These are phyloP conservation scores for Notocelia uddmanniana DNA, from an alignment of 2,888 invertebrate genomes.

Conservation along the genomic window DNA sequence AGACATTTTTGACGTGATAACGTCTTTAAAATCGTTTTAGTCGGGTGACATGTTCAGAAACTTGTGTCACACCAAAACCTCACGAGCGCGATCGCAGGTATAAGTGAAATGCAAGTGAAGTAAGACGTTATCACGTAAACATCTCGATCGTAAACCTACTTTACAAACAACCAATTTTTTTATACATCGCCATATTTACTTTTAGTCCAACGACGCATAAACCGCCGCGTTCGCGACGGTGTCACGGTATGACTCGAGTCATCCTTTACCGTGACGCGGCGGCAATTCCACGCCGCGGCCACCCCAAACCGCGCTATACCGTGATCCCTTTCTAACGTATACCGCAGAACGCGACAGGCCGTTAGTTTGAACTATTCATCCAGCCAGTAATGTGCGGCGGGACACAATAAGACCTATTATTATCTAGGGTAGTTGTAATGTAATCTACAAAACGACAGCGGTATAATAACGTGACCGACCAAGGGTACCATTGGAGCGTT, in stretches of 20 bases:
- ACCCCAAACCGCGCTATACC: slow-evolving; percentile 1
- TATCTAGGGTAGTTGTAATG: slow-evolving; percentile 15
- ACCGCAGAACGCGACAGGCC: slow-evolving; percentile 16
- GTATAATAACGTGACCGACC: slow-evolving; percentile 29
- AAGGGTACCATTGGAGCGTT: slow-evolving; percentile 33
- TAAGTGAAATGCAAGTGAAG: no score
- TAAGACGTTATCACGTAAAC: no score
- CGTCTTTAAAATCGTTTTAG: no score
- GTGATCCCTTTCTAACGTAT: background rate
- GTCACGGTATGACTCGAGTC: background rate
- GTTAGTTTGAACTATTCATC: background rate
- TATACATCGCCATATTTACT: no score
- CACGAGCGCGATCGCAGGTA: no score
- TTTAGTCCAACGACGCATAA: no score
- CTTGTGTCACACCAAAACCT: no score
- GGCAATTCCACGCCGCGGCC: slow-evolving; percentile 3
- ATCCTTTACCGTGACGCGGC: background rate
- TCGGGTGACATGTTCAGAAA: no score
- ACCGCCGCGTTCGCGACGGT: background rate
- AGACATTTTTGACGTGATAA: no score
- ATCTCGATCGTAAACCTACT: no score
- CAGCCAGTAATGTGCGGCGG: slow-evolving; percentile 20
- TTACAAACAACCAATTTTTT: no score
- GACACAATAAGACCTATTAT: slow-evolving; percentile 38
- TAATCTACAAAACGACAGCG: slow-evolving; percentile 28